Evolutionary conservation across 2,797 vertebrate species (phyloP), one percentile per base, ranked within the genome.

Genomic region (Sebastolobus alascanus): DNA sequence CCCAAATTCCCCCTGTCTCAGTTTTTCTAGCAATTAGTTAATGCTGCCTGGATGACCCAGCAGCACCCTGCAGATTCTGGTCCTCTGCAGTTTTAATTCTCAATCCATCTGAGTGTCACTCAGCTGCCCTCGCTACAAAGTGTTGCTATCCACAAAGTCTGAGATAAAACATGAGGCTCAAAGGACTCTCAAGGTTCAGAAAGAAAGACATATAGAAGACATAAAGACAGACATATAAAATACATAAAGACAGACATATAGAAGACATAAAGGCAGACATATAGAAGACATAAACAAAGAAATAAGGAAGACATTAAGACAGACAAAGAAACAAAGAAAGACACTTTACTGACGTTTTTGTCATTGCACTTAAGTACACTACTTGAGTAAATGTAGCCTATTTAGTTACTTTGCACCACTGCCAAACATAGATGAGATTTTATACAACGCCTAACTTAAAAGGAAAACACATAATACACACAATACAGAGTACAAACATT

Each of bases 21-120:
- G 13, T 67, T 79, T 79, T 77, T 75, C 73, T 78, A 84, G 75
- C 76, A 88, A 90, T 92, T 84, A 84, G 77, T 89, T 87, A 90
- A 94, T 50, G 46, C 18, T 50, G 46, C 46, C 46, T 50, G 46
- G 46, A n/a, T 50, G 4, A 50, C 46, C 46, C 46, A 5, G 79
- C 75, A 43, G 76, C 79, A 43, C 25, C 56, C 77, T 61, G 75
- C 81, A 59, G 69, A 71, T 35, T 31, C 52, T 63, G 33, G 18
- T 7, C 78, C 33, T 55, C 73, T 31, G 25, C 58, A 59, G 38
- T 40, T 78, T 73, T 75, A 80, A 69, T 63, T 61, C 68, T 83
- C 75, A 85, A 79, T 84, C 80, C 5, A 5, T 58, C 40, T 29
- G 71, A 22, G 14, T 50, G 43, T 20, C 43, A 50, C 16, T 50